Conservation (phyloP, 2,113 vertebrate genomes). For the Urocitellus parryii region DNA sequence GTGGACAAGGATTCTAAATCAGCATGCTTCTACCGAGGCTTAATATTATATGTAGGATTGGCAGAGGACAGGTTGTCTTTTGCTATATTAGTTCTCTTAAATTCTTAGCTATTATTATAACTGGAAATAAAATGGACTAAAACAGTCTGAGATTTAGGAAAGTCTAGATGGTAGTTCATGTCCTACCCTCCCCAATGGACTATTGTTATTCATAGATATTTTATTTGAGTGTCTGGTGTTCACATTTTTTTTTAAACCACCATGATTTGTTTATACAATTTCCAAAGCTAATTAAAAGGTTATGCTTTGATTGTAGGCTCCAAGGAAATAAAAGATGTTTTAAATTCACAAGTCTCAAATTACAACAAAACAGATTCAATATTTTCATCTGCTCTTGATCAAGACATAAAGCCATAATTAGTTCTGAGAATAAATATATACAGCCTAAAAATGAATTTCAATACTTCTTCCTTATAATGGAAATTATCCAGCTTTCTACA, state of each 20-base stretch:
- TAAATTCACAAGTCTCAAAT: conserved; percentile 66
- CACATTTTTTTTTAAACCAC: conserved; percentile 1
- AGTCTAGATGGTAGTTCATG: background rate
- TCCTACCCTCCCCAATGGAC: background rate
- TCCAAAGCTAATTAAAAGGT: conserved; percentile 68
- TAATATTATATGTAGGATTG: background rate
- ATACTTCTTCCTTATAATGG: conserved; percentile 27
- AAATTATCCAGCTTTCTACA: conserved; percentile 44
- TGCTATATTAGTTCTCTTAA: conserved; percentile 13
- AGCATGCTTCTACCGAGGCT: conserved; percentile 29
- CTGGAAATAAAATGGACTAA: conserved; percentile 34
- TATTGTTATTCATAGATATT: conserved; percentile 39
- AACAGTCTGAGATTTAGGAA: conserved; percentile 47
- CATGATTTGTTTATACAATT: conserved; percentile 54
- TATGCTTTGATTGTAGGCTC: conserved; percentile 56
- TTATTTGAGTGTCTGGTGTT: conserved; percentile 51
- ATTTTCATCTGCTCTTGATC: conserved; percentile 66
- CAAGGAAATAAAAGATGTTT: conserved; percentile 67
- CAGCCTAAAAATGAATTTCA: conserved; percentile 54
- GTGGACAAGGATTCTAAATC: conserved; percentile 10
- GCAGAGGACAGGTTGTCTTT: background rate
- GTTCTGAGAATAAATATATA: conserved; percentile 45
- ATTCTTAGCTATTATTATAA: conserved; percentile 38
- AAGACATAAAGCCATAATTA: conserved; percentile 55
- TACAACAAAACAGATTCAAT: conserved; percentile 63